Conservation (phyloP, 2,888 invertebrate species). For the Agrypnus murinus region DNA sequence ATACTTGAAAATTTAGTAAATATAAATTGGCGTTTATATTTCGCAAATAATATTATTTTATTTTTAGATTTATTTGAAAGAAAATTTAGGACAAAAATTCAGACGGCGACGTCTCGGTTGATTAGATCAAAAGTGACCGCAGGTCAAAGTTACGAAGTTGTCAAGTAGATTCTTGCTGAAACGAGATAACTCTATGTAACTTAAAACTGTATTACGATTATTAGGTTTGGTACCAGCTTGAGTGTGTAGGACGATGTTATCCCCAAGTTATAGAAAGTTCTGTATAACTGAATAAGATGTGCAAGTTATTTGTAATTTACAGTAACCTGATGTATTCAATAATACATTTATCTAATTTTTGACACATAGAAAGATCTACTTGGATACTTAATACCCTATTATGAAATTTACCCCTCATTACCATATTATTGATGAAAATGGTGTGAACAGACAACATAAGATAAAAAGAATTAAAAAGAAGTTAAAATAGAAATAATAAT, state of each 20-base stretch:
- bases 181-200: slow-evolving; percentile 61
- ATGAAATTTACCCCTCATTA: too few species aligned
- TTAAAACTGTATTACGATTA: slow-evolving; percentile 68
- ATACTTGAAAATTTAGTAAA: too few species aligned
- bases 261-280: slow-evolving; percentile 37
- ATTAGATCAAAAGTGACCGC: slow-evolving; percentile 63
- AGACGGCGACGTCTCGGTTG: slow-evolving; percentile 44
- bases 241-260: slow-evolving; percentile 46
- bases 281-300: slow-evolving; percentile 14
- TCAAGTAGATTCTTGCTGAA: slow-evolving; percentile 59
- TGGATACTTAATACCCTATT: too few species aligned
- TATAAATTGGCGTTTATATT: too few species aligned
- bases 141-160: slow-evolving; percentile 66
- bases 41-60: too few species aligned
- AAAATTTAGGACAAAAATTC: slow-evolving; percentile 32
- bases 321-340: background rate
- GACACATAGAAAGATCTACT: too few species aligned
- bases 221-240: slow-evolving; percentile 60
- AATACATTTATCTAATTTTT: too few species aligned
- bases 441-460: too few species aligned
- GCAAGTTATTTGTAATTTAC: slow-evolving; percentile 21
- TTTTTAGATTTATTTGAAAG: background rate
- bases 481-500: too few species aligned
- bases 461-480: too few species aligned
- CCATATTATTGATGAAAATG: too few species aligned